Conservation (phyloP, 2,888 invertebrate species). For the Heliconius charithonia region DNA sequence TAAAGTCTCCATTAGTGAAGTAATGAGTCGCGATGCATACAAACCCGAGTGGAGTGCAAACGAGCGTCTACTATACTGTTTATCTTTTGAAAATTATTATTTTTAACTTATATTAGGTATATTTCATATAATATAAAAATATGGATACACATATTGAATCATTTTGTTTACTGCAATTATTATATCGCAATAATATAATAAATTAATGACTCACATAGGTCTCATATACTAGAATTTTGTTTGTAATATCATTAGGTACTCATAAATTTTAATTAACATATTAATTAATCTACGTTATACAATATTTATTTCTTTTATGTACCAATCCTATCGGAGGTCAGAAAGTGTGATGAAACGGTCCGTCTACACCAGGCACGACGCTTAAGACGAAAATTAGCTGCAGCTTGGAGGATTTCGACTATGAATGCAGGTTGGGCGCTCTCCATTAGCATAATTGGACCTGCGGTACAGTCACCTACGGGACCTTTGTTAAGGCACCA, state of each 20-base stretch:
- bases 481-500: slow-evolving; percentile 43
- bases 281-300: not conserved
- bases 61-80: slow-evolving; percentile 52
- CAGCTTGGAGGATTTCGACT: slow-evolving; percentile 81
- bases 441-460: slow-evolving; percentile 84
- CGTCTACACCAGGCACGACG: slow-evolving; percentile 57
- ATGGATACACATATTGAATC: not conserved
- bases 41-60: slow-evolving; percentile 58
- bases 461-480: slow-evolving; percentile 42
- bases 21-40: slow-evolving; percentile 82
- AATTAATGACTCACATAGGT: too few species aligned
- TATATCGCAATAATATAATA: not conserved
- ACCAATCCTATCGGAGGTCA: not conserved
- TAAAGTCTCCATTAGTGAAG: slow-evolving; percentile 80
- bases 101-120: not conserved
- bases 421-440: slow-evolving; percentile 79
- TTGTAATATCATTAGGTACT: not conserved
- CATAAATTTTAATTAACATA: too few species aligned
- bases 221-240: not conserved
- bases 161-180: not conserved
- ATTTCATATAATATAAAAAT: not conserved
- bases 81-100: slow-evolving; percentile 12
- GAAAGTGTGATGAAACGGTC: slow-evolving; percentile 49
- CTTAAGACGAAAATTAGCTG: slow-evolving; percentile 81
- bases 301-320: not conserved